Evolutionary conservation across 1,140 invertebrate species (phyloP).

Genomic region (Lepidurus packardi): DNA sequence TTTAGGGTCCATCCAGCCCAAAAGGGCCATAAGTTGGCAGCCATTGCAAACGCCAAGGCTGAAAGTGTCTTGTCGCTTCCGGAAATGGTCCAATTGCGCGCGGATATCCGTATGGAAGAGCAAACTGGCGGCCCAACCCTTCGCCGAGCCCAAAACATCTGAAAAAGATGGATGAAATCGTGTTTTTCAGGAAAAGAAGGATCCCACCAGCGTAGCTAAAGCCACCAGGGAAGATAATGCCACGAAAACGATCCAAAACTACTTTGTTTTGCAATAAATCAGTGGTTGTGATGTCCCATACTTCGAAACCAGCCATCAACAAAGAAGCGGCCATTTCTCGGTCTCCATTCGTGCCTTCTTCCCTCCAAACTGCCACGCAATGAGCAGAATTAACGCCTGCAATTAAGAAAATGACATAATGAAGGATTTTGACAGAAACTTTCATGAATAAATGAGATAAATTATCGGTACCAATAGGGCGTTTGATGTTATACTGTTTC

Average conservation of each 20-base stretch:
- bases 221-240: constrained; percentile 90
- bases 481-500: constrained; percentile 42
- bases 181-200: neutral
- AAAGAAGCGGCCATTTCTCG: constrained; percentile 94
- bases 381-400: constrained; percentile 44
- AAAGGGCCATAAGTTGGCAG: constrained; percentile 85
- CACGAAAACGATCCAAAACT: constrained; percentile 71
- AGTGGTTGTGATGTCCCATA: constrained; percentile 87
- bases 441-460: neutral
- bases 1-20: neutral
- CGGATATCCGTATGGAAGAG: constrained; percentile 60
- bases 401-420: neutral
- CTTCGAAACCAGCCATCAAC: constrained; percentile 83
- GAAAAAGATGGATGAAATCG: constrained; percentile 38
- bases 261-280: constrained; percentile 67
- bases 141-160: constrained; percentile 94
- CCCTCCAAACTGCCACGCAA: constrained; percentile 81
- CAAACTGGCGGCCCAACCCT: constrained; percentile 93
- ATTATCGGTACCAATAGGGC: neutral
- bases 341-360: constrained; percentile 96
- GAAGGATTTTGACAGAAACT: neutral
- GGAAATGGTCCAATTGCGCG: constrained; percentile 68
- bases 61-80: constrained; percentile 71
- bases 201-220: constrained; percentile 86
- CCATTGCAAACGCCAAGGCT: constrained; percentile 97